phyloP scores from a whole-genome alignment of 1,140 invertebrate genomes.

The Hycleus phaleratus region DNA sequence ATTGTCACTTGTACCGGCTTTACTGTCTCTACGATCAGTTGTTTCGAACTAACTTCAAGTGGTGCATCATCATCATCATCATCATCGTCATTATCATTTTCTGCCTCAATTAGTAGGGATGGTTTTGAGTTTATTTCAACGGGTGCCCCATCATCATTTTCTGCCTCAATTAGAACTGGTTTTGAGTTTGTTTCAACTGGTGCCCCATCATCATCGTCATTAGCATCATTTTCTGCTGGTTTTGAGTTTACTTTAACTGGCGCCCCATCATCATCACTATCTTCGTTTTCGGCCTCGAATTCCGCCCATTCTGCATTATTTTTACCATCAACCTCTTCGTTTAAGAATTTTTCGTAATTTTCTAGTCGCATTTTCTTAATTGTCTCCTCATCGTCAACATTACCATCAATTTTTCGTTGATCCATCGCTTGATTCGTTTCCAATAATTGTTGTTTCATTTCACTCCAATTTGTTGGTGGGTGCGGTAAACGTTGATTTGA shows the following conservation, averaged over 20 bases:
- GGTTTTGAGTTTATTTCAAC: not conserved
- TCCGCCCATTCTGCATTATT: conserved; percentile 45
- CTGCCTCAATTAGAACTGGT: conserved; percentile 4
- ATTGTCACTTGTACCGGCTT: conserved; percentile 11
- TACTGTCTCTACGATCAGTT: conserved; percentile 3
- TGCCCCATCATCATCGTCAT: conserved; percentile 2
- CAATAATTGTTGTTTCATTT: conserved; percentile 56
- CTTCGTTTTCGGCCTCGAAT: conserved; percentile 30
- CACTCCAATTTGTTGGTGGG: conserved; percentile 61
- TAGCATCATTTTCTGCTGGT: not conserved
- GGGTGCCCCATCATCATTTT: not conserved
- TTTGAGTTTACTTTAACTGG: not conserved
- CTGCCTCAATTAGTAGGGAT: conserved; percentile 17
- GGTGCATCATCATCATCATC: conserved; percentile 12
- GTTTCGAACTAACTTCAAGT: conserved; percentile 15
- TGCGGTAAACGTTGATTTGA: conserved; percentile 61
- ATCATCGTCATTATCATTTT: conserved; percentile 26
- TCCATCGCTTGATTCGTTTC: conserved; percentile 41
- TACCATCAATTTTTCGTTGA: conserved; percentile 35
- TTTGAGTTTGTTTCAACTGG: conserved; percentile 15
- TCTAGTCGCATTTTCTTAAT: conserved; percentile 42
- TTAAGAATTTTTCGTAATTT: conserved; percentile 49
- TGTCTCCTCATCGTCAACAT: too few relatives aligned
- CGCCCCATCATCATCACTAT: not conserved
- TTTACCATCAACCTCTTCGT: conserved; percentile 44